Evolutionary conservation across 2,888 invertebrate species (phyloP), one percentile per base, ranked within the genome.

Genomic region (Zygothrica quintamaculata): DNA sequence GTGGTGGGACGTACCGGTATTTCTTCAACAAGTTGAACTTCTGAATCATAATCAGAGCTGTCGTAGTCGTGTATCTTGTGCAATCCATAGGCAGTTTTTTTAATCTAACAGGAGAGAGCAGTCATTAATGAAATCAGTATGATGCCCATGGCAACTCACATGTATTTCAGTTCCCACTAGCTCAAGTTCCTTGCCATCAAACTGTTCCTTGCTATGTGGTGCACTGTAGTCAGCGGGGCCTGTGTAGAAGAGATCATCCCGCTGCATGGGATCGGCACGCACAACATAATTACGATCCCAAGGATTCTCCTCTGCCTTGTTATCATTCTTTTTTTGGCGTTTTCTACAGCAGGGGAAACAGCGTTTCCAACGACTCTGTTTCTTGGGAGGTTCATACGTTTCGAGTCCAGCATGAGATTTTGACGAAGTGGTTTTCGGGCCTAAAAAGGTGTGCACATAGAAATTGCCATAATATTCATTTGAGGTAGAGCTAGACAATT

Each of bases 181-280:
- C 9, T 74, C 59, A 1, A 84, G 18, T 25, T 73, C 66, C 42
- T 71, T 71, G 40, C 79, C 79, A 4, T 80, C 74, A 3, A 79
- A 47, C 9, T 72, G 31, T 7, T 84, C 73, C 29, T 47, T 64
- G 36, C 5, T 59, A 13, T 61, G 75, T 4, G 66, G 62, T 9
- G 47, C 44, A 0, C 56, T 55, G 18, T 84, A 87, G 0, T 80
- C 76, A 0, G 74, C 76, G 0, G 76, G 77, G 0, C 89, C 89
- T 0, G 82, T 84, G 15, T 94, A 95, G 89, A 95, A 95, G 48
- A 95, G 94, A 84, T 96, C 95, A 69, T 94, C 93, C 44, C 94
- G 92, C 86, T 94, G 94, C 74, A 95, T 90, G 0, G 95, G 95
- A 68, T 87, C 86, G 1, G 78, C 64, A 0, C 70, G 74, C 6